Evolutionary conservation across 1,140 invertebrate species (phyloP).

Genomic region (Kradibia gibbosae): DNA sequence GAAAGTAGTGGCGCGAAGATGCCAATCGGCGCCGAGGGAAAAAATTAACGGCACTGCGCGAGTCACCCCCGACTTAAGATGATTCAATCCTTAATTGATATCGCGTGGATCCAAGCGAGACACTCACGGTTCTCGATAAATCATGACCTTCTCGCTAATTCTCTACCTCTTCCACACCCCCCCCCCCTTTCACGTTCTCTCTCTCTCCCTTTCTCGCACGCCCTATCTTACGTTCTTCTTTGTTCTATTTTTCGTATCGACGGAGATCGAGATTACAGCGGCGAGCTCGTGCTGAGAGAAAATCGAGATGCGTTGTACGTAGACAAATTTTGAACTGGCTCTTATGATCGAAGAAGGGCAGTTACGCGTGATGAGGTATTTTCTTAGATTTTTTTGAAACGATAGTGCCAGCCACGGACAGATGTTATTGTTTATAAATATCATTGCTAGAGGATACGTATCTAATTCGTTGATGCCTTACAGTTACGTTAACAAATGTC

Average conservation of each 20-base stretch:
- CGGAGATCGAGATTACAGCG: not conserved
- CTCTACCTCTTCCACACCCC: too few species aligned
- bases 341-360: not conserved
- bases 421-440: not conserved
- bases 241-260: conserved; percentile 25
- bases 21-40: not conserved
- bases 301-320: not conserved
- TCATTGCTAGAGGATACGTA: too few species aligned
- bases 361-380: not conserved
- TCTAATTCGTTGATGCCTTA: too few species aligned
- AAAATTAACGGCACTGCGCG: not conserved
- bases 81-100: not conserved
- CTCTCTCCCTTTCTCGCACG: too few species aligned
- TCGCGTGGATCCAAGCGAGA: not conserved
- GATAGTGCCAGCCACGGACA: not conserved
- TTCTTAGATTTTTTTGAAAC: not conserved
- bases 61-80: not conserved
- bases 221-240: too few species aligned
- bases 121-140: not conserved
- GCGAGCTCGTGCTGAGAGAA: not conserved
- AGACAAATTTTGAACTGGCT: conserved; percentile 4
- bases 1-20: not conserved
- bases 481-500: too few species aligned
- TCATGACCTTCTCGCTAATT: conserved; percentile 1
- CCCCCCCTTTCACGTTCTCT: too few species aligned